phyloP scores from a whole-genome alignment of 2,113 vertebrate species.

The Clarias macrocephalus region DNA sequence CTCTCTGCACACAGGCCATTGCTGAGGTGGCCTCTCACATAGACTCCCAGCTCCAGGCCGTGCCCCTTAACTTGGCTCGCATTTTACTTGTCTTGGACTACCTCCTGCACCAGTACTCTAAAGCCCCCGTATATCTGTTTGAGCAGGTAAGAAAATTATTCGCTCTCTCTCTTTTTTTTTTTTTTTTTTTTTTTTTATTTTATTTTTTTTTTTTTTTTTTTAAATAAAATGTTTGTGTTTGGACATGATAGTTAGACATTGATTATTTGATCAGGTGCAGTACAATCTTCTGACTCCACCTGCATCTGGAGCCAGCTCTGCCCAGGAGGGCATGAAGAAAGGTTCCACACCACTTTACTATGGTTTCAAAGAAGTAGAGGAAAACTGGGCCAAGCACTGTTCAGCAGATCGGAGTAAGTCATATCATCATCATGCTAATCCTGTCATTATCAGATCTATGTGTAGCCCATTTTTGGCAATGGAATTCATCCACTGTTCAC shows the following conservation, averaged over 20 bases:
- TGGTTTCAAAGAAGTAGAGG: slow-evolving; percentile 96
- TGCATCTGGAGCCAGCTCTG: slow-evolving; percentile 76
- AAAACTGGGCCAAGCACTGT: slow-evolving; percentile 96
- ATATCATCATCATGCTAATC: slow-evolving; percentile 23
- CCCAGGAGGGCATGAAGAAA: slow-evolving; percentile 79
- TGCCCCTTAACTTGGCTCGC: slow-evolving; percentile 86
- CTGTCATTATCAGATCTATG: neutral
- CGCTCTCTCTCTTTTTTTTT: too few species aligned
- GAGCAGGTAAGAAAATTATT: slow-evolving; percentile 87
- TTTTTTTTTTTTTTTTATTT: too few species aligned
- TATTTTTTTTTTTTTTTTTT: too few species aligned
- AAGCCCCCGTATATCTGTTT: slow-evolving; percentile 87
- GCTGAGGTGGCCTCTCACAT: slow-evolving; percentile 81
- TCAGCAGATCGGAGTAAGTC: slow-evolving; percentile 79
- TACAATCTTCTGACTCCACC: slow-evolving; percentile 93
- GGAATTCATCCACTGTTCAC: neutral
- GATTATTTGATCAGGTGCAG: slow-evolving; percentile 79
- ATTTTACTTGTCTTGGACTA: slow-evolving; percentile 93
- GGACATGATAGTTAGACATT: neutral
- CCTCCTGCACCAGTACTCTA: slow-evolving; percentile 93
- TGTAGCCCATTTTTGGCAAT: neutral
- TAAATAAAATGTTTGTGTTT: neutral
- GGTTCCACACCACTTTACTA: slow-evolving; percentile 82
- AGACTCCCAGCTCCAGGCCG: slow-evolving; percentile 81
- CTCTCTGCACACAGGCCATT: slow-evolving; percentile 86